Evolutionary conservation across 2,113 vertebrate species (phyloP).

Genomic region (Halcyon malimbica): DNA sequence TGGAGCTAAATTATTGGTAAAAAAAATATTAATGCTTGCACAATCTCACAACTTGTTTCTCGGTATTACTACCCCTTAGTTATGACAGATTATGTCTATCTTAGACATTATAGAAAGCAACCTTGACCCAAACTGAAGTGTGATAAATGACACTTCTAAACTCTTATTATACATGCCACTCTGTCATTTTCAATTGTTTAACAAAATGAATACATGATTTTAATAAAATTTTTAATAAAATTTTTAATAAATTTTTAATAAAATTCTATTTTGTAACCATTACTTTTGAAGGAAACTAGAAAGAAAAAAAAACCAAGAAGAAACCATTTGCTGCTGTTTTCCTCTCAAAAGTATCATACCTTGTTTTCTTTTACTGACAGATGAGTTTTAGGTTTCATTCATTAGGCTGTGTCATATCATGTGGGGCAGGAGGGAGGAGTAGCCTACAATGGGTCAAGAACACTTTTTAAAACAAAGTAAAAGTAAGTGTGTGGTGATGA

Average conservation of each 20-base stretch:
- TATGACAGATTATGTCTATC: neutral
- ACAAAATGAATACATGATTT: neutral
- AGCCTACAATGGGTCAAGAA: neutral
- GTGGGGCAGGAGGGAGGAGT: rapidly evolving
- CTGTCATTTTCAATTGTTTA: neutral
- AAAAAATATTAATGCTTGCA: neutral
- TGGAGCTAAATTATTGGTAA: neutral
- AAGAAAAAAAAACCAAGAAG: neutral
- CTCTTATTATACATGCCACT: neutral
- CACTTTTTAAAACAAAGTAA: neutral
- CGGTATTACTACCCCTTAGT: neutral
- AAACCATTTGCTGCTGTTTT: neutral
- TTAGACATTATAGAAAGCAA: neutral
- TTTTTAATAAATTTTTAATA: neutral
- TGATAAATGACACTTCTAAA: neutral
- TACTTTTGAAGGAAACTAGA: neutral
- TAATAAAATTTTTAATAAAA: neutral
- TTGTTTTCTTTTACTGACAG: neutral
- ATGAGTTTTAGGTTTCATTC: neutral
- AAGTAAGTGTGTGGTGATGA: neutral
- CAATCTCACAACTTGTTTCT: neutral
- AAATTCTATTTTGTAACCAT: neutral
- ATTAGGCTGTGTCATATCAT: neutral
- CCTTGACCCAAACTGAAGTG: neutral
- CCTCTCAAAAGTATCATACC: neutral